Percentiles rank a stretch among this genome's conserved stretches.
Conservation (phyloP, 1,140 invertebrate species). For the Cepaea nemoralis region DNA sequence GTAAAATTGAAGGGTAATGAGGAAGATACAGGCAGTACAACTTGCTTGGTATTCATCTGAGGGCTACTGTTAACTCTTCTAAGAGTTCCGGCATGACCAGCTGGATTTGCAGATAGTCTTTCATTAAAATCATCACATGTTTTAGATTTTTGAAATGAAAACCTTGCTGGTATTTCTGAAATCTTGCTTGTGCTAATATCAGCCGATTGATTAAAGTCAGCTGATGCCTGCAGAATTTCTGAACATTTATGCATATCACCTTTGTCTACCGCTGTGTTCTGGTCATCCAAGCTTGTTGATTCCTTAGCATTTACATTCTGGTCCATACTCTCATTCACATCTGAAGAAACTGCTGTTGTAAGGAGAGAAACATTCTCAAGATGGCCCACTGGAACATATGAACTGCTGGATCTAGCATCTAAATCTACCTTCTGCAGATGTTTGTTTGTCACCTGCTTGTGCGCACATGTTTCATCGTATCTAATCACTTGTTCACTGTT, state of each 20-base stretch:
- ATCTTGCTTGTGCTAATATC: background rate
- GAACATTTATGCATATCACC: background rate
- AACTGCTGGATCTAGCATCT: background rate
- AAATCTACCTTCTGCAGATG: background rate
- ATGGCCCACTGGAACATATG: background rate
- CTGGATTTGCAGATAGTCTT: background rate
- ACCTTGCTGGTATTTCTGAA: background rate
- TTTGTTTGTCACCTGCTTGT: too few species aligned
- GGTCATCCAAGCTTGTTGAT: background rate
- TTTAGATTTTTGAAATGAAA: constrained; percentile 28
- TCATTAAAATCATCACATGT: constrained; percentile 28
- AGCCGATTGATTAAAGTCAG: background rate
- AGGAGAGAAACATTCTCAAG: background rate
- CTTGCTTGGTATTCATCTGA: background rate
- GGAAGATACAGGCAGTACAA: background rate
- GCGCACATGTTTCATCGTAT: too few species aligned
- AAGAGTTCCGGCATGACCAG: background rate
- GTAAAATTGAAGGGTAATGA: background rate
- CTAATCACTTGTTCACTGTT: background rate
- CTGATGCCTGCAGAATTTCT: background rate
- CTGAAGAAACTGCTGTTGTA: background rate
- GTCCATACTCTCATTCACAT: constrained; percentile 20
- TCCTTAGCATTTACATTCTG: constrained; percentile 3
- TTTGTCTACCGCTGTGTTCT: background rate
- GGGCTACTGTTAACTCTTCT: constrained; percentile 34